phyloP scores from a whole-genome alignment of 2,888 invertebrate genomes.

The Atrina japonica region DNA sequence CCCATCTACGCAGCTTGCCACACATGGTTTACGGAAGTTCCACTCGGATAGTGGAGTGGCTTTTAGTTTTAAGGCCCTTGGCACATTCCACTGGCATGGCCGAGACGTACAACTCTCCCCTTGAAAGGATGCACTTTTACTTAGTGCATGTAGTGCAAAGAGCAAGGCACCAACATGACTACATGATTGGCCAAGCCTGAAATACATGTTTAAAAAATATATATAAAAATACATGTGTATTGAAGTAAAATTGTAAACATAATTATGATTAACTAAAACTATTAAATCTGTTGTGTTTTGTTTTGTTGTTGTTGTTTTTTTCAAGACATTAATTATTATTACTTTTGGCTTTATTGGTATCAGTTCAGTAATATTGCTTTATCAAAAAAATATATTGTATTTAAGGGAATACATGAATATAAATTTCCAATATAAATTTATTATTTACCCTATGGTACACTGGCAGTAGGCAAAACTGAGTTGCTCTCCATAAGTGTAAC shows the following conservation, averaged over 20 bases:
- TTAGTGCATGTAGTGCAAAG: neutral
- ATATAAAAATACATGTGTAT: too few species aligned
- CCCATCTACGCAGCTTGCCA: too few species aligned
- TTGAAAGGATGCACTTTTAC: neutral
- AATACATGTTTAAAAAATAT: neutral
- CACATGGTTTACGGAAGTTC: neutral
- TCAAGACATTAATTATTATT: too few species aligned
- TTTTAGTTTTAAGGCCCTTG: constrained; percentile 1
- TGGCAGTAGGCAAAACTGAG: constrained; percentile 1
- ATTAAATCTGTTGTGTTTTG: too few species aligned
- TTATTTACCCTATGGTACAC: constrained; percentile 1
- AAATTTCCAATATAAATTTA: neutral
- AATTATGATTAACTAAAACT: too few species aligned
- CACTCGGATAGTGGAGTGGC: neutral
- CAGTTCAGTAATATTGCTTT: too few species aligned
- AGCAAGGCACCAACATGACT: constrained; percentile 4
- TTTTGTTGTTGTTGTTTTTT: too few species aligned
- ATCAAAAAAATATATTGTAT: neutral
- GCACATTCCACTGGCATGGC: constrained; percentile 10
- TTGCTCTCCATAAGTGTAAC: neutral
- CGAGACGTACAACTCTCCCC: neutral
- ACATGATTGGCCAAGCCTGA: neutral
- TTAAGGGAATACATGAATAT: neutral
- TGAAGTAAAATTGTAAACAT: too few species aligned
- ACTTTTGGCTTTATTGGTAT: too few species aligned